Evolutionary conservation across 2,888 invertebrate species (phyloP), one percentile per base, ranked within the genome.

Genomic region (Capitulum mitella): DNA sequence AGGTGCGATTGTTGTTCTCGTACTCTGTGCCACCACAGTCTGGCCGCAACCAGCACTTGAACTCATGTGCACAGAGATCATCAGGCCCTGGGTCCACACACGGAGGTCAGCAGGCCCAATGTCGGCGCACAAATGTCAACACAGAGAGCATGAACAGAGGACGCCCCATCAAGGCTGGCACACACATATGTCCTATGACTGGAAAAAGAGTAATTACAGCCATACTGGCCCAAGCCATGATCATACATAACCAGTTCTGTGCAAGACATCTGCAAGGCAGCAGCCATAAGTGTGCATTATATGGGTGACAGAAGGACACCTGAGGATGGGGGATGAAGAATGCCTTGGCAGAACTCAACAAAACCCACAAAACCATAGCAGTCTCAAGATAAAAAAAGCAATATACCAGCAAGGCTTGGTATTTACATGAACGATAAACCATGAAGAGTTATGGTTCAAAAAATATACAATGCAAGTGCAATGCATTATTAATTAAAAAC

Each of bases 1-100:
- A 96, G 1, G 95, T 94, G 81, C 95, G 89, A 85, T 95, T 95
- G 78, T 91, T 92, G 88, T 95, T 95, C 86, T 95, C 93, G 88
- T 90, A 94, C 83, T 91, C 91, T 0, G 95, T 95, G 40, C 93
- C 94, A 74, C 89, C 90, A 87, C 95, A 95, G 86, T 96, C 96
- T 0, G 94, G 94, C 83, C 91, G 90, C 0, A 95, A 95, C 95
- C 95, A 95, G 77, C 95, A 86, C 85, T 95, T 94, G 85, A 93
- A 94, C 86, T 95, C 95, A 86, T 90, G 91, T 84, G 92, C 92
- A 5, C 89, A 89, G 22, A 79, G 70, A 19, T 79, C 75, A 19
- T 79, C 79, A 19, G 79, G 40, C 19, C 77, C n/a, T 37, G 79
- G 34, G 22, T 22, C 22, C 22, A 3, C 19, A 26, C 19, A 51